A percentile compares a stretch with the other conserved stretches of the same genome.
Evolutionary conservation across 1,140 invertebrate genomes (phyloP).

Genomic region (Orchesella cincta): DNA sequence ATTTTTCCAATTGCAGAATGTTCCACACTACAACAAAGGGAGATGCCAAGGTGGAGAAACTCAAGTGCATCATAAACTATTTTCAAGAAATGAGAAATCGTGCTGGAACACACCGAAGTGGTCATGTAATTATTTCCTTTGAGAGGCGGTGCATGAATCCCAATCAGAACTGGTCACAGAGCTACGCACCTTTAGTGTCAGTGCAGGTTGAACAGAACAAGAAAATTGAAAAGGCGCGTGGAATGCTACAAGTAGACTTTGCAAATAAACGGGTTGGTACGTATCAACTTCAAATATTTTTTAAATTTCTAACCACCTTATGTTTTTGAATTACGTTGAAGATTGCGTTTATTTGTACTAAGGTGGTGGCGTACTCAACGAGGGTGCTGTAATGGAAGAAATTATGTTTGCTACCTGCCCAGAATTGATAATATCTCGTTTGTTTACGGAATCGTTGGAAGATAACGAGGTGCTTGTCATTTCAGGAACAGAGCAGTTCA

Average conservation of each 20-base stretch:
- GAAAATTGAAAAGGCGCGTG: background rate
- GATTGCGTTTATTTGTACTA: background rate
- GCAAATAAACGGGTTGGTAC: background rate
- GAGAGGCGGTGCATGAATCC: background rate
- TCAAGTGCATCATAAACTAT: background rate
- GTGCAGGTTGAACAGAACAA: background rate
- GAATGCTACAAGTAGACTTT: constrained; percentile 11
- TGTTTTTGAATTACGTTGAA: no score
- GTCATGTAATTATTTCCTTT: constrained; percentile 1
- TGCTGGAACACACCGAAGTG: background rate
- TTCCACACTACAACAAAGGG: background rate
- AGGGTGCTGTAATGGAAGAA: constrained; percentile 94
- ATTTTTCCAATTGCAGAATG: background rate
- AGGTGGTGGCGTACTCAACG: constrained; percentile 88
- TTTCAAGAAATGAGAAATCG: background rate
- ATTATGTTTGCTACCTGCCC: constrained; percentile 94
- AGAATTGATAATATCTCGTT: constrained; percentile 81
- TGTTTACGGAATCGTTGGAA: constrained; percentile 81
- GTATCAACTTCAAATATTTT: no score
- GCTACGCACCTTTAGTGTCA: background rate
- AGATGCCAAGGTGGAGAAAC: background rate
- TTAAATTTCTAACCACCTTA: no score
- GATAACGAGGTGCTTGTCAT: constrained; percentile 82
- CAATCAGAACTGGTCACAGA: background rate
- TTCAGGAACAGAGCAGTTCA: constrained; percentile 79